Percentiles rank a stretch among this genome's conserved stretches.
Evolutionary conservation across 2,113 vertebrate species (phyloP).

Genomic region (Poecile atricapillus): DNA sequence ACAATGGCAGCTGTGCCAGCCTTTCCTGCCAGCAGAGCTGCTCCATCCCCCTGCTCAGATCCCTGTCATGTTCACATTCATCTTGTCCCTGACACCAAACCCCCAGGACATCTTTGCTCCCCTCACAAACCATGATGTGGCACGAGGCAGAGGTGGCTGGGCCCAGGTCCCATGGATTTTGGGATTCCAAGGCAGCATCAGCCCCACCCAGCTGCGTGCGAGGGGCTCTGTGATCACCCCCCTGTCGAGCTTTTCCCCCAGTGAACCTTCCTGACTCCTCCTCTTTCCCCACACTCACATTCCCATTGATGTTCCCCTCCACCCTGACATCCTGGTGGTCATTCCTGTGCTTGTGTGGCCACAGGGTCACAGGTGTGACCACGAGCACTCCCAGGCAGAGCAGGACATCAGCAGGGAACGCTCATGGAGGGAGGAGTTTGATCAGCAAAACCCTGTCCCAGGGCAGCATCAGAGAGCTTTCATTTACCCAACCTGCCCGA

Average conservation of each 20-base stretch:
- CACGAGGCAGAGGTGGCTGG: neutral
- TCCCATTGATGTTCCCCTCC: neutral
- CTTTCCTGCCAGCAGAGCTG: neutral
- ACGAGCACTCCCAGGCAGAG: neutral
- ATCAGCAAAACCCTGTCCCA: neutral
- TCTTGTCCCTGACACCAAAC: neutral
- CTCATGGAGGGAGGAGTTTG: neutral
- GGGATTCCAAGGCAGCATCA: neutral
- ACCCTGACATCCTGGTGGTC: neutral
- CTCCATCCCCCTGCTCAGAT: neutral
- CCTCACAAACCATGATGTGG: neutral
- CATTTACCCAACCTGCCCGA: neutral
- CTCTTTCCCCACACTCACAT: neutral
- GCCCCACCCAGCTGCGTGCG: fast-evolving
- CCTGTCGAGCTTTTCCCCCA: neutral
- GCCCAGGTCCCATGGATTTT: neutral
- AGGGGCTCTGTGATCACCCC: neutral
- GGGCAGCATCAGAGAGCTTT: neutral
- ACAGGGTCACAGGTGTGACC: neutral
- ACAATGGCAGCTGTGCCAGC: neutral
- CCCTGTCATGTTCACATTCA: neutral
- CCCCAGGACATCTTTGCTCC: neutral
- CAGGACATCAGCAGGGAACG: neutral
- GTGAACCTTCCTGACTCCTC: neutral
- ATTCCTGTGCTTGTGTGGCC: neutral